These are phyloP conservation scores for Propithecus deckenii DNA, from an alignment of 2,797 vertebrate genomes.

Conservation along the genomic window DNA sequence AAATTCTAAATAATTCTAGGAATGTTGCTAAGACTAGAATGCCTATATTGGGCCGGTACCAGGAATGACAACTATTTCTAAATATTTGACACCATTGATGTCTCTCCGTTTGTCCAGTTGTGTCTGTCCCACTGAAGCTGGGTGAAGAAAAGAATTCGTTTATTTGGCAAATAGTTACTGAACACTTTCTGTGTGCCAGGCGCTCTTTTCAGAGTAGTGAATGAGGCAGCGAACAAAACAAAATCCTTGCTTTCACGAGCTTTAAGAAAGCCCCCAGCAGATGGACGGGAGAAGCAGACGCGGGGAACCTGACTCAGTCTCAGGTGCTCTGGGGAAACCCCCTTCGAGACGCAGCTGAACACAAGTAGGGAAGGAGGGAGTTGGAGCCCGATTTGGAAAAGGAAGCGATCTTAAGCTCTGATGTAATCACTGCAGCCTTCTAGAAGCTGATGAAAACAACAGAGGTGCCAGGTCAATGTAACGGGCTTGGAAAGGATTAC, in stretches of 20 bases:
- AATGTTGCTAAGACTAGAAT: not conserved
- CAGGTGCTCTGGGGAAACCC: not conserved
- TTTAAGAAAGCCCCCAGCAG: not conserved
- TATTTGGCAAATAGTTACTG: not conserved
- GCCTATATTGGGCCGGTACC: not conserved
- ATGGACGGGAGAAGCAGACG: not conserved
- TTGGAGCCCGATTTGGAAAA: not conserved
- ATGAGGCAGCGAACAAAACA: not conserved
- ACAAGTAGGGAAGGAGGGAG: not conserved
- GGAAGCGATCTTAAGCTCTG: not conserved
- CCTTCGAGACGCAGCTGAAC: not conserved
- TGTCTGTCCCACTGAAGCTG: not conserved
- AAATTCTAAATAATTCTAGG: slow-evolving; percentile 34
- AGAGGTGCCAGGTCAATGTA: not conserved
- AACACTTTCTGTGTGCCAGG: not conserved
- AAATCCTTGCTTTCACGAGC: not conserved
- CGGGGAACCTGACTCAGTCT: not conserved
- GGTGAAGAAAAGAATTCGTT: slow-evolving; percentile 1
- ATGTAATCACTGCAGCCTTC: not conserved
- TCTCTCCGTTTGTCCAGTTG: not conserved
- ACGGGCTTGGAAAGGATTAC: not conserved
- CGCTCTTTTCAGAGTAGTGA: not conserved
- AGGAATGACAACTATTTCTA: not conserved
- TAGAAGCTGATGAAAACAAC: not conserved
- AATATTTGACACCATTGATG: not conserved